Evolutionary conservation across 2,113 vertebrate genomes (phyloP).

Genomic region (Mormyrus iriodes): DNA sequence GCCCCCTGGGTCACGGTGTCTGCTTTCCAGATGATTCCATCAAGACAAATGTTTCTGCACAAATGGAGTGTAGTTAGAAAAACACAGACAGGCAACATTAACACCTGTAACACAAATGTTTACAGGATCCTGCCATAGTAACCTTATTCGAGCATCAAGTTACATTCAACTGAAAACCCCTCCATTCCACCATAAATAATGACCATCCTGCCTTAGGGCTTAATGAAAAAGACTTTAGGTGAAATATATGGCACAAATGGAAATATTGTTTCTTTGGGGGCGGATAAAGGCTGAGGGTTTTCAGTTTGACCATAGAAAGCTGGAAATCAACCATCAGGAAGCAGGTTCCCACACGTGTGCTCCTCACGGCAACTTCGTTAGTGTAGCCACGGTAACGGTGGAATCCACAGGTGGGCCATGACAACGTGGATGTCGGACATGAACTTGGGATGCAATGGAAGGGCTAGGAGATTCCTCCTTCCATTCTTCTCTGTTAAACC

Average conservation of each 20-base stretch:
- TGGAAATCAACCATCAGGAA: background rate
- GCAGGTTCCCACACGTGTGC: background rate
- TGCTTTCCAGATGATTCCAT: background rate
- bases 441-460: background rate
- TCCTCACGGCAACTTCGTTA: background rate
- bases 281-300: background rate
- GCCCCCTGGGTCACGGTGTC: background rate
- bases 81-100: background rate
- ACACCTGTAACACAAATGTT: background rate
- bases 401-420: background rate
- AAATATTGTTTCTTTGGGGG: background rate
- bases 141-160: background rate
- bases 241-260: background rate
- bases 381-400: background rate
- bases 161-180: background rate
- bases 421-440: background rate
- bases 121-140: background rate
- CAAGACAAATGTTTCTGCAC: background rate
- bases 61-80: background rate
- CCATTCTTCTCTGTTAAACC: background rate
- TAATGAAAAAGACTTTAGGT: background rate
- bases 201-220: background rate
- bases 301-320: background rate
- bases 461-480: background rate
- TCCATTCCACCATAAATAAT: background rate